Percentiles rank a stretch among this genome's conserved stretches.
phyloP scores from a whole-genome alignment of 2,797 vertebrate genomes.

The Lepus townsendii region DNA sequence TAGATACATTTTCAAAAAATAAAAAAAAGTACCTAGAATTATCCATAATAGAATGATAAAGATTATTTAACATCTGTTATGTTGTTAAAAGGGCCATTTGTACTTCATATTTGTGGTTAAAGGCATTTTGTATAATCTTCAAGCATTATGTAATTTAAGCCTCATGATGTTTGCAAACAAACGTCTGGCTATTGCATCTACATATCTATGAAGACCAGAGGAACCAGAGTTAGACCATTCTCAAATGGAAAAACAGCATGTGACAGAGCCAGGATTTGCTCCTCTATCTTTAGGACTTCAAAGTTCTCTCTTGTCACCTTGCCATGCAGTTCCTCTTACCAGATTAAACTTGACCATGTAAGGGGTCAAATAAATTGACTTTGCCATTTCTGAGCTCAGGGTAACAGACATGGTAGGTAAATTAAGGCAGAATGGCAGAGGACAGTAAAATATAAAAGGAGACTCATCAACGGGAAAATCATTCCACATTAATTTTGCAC shows the following conservation, averaged over 20 bases:
- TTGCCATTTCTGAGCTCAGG: conserved; percentile 25
- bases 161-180: neutral
- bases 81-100: neutral
- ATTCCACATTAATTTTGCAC: conserved; percentile 75
- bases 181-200: neutral
- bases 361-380: conserved; percentile 25
- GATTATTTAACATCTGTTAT: neutral
- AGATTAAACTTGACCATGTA: neutral
- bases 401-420: conserved; percentile 42
- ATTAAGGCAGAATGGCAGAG: conserved; percentile 56
- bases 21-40: neutral
- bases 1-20: neutral
- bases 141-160: neutral
- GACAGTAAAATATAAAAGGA: conserved; percentile 37
- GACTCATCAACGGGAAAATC: conserved; percentile 68
- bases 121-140: neutral
- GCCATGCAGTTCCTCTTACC: neutral
- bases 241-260: neutral
- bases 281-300: neutral
- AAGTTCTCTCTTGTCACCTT: neutral
- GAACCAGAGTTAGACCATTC: neutral
- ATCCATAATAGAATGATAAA: neutral
- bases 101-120: neutral
- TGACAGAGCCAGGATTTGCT: neutral
- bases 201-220: neutral